Base-by-base conservation (phyloP, 2,113 vertebrate species). In the Paraplagusia blochii region DNA sequence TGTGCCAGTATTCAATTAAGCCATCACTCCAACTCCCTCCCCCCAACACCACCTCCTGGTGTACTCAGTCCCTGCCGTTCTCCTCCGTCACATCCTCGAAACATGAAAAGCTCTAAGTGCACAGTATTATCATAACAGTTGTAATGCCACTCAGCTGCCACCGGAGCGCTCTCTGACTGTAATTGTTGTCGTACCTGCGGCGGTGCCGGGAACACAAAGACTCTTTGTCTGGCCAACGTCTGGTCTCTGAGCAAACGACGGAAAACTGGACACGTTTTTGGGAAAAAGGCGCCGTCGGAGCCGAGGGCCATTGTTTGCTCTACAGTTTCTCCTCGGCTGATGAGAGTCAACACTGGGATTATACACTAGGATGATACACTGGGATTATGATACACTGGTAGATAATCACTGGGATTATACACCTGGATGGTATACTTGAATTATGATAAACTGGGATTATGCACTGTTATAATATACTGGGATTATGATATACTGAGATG, bases 1-100 rank as follows among this genome's bases (percentile, higher is more conserved):
- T n/a, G n/a, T n/a, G n/a, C 71, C 69, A 57, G 15, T 10, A 49
- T 59, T 74, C 63, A 78, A 65, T 80, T 79, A 82, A 68, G 47
- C 58, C 57, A 44, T 61, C 53, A 53, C 59, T 53, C 22, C 11
- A 1, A 44, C 58, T 35, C 11, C 18, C 29, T 12, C 17, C 42
- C 48, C 13, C 48, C 48, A n/a, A n/a, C 43, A n/a, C 44, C 11
- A 2, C 0, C 36, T 10, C 16, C 33, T 38, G 7, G 1, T 3
- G 0, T 1, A 34, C 50, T 47, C 1, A 15, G 36, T 18, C 45
- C 36, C 45, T 38, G 36, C 22, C 19, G 49, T 46, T 55, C 18
- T 40, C 12, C 49, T 1, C 36, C 33, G 69, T 38, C 39, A 22
- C 17, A 56, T 40, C 15, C 35, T 60, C 16, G 0, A 35, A 38